Conservation (phyloP, 2,797 vertebrate genomes). For the Periparus ater region DNA sequence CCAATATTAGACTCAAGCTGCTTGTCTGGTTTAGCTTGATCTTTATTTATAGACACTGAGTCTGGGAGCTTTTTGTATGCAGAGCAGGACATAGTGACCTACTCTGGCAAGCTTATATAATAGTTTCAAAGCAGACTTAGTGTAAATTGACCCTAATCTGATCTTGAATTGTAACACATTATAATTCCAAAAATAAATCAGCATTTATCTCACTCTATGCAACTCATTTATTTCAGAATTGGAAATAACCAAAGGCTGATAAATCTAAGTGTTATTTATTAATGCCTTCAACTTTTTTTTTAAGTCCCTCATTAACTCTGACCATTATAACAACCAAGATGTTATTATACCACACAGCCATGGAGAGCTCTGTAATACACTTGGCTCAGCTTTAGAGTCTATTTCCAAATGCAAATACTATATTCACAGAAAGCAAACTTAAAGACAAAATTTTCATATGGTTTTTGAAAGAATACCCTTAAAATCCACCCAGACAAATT, state of each 20-base stretch:
- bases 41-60: constrained; percentile 57
- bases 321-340: neutral
- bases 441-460: neutral
- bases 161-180: constrained; percentile 56
- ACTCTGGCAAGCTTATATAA: constrained; percentile 51
- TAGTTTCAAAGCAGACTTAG: constrained; percentile 65
- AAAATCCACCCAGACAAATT: neutral
- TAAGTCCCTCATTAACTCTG: neutral
- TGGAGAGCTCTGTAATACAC: neutral
- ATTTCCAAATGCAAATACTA: neutral
- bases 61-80: constrained; percentile 13
- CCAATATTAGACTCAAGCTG: constrained; percentile 58
- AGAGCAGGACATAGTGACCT: constrained; percentile 58
- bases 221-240: constrained; percentile 23
- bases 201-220: constrained; percentile 5
- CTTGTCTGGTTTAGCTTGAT: constrained; percentile 58
- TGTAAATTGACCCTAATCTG: constrained; percentile 71
- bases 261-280: neutral
- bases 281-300: neutral
- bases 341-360: neutral
- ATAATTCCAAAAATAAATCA: constrained; percentile 58
- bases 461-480: neutral
- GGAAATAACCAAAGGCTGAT: constrained; percentile 14
- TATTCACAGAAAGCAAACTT: neutral
- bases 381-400: neutral